Evolutionary conservation across 2,797 vertebrate genomes (phyloP).

Genomic region (Hypotaenidia philippensis): DNA sequence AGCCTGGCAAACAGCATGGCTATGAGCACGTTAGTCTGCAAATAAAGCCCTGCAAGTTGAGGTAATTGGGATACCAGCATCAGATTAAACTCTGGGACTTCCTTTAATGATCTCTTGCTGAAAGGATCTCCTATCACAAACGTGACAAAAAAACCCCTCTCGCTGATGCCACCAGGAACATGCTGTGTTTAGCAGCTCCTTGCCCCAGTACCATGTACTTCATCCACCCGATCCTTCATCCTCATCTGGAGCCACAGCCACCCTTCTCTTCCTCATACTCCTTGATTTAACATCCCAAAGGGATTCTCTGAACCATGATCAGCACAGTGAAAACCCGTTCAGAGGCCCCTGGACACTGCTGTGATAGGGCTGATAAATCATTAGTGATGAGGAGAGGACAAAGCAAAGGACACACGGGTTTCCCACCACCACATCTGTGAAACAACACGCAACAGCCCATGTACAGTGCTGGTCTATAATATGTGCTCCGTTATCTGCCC

Average conservation of each 20-base stretch:
- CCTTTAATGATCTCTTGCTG: neutral
- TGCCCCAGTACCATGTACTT: neutral
- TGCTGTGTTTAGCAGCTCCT: neutral
- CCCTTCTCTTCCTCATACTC: neutral
- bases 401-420: neutral
- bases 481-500: neutral
- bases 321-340: neutral
- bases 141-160: neutral
- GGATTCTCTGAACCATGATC: neutral
- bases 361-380: neutral
- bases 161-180: neutral
- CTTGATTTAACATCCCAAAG: neutral
- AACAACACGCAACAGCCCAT: neutral
- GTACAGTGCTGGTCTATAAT: neutral
- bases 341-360: neutral
- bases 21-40: fast-evolving
- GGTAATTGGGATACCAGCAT: neutral
- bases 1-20: neutral
- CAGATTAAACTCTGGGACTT: neutral
- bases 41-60: neutral
- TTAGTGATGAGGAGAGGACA: neutral
- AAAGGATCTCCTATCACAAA: neutral
- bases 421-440: neutral
- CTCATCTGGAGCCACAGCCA: neutral
- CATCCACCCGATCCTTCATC: neutral